A percentile compares a stretch with the other conserved stretches of the same genome.
These are phyloP conservation scores for Myotis lucifugus DNA, from an alignment of 2,113 vertebrate genomes.

Conservation along the genomic window DNA sequence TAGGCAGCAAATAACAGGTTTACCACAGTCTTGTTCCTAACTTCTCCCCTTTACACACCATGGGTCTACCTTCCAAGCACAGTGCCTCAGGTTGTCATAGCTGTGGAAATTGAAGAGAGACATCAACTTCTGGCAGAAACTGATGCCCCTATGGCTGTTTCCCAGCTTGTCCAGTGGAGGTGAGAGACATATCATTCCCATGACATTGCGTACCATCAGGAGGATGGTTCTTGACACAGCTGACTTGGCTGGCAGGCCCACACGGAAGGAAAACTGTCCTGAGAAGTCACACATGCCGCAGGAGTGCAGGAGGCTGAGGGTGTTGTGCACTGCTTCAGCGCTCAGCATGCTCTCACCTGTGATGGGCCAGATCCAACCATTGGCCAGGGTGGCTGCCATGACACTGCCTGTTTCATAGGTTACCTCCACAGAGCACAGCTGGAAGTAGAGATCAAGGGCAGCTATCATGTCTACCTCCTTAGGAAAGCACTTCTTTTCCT, in stretches of 20 bases:
- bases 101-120: conserved; percentile 93
- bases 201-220: conserved; percentile 91
- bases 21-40: conserved; percentile 91
- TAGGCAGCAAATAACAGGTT: conserved; percentile 92
- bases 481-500: conserved; percentile 94
- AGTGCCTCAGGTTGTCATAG: conserved; percentile 92
- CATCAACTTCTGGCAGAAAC: conserved; percentile 92
- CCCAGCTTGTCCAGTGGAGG: conserved; percentile 91
- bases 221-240: conserved; percentile 91
- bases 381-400: conserved; percentile 91
- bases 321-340: conserved; percentile 89
- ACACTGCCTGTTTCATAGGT: conserved; percentile 91
- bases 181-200: conserved; percentile 93
- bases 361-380: conserved; percentile 92
- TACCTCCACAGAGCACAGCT: conserved; percentile 92
- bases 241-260: conserved; percentile 92
- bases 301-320: conserved; percentile 92
- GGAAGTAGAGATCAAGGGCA: conserved; percentile 92
- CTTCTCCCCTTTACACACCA: conserved; percentile 86
- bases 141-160: conserved; percentile 90
- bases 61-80: conserved; percentile 90
- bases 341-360: conserved; percentile 90
- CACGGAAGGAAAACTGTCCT: conserved; percentile 91
- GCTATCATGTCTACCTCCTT: conserved; percentile 89
- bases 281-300: conserved; percentile 94